phyloP scores from a whole-genome alignment of 2,888 invertebrate genomes.

The Proisotoma minuta region DNA sequence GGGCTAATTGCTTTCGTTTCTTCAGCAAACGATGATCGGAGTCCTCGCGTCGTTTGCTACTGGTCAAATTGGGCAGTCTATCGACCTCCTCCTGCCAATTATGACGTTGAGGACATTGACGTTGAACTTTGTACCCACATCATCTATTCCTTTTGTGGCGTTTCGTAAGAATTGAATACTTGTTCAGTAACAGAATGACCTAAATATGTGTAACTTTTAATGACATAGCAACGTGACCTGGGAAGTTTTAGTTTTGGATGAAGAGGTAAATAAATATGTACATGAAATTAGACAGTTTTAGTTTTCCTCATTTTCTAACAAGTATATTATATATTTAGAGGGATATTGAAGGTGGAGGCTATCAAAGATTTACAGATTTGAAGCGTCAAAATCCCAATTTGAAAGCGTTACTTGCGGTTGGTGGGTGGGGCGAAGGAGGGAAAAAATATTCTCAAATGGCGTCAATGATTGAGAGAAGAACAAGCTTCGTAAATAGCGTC shows the following conservation, averaged over 20 bases:
- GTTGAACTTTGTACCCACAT: conserved; percentile 38
- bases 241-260: conserved; percentile 1
- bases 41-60: conserved; percentile 28
- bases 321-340: conserved; percentile 12
- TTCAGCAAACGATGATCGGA: not conserved
- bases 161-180: conserved; percentile 3
- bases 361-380: conserved; percentile 47
- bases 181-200: too few relatives aligned
- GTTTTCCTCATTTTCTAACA: not conserved
- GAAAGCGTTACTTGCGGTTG: conserved; percentile 48
- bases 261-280: conserved; percentile 3
- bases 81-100: conserved; percentile 33
- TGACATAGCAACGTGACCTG: not conserved
- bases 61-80: conserved; percentile 41
- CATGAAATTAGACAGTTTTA: not conserved
- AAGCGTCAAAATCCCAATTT: conserved; percentile 47
- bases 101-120: conserved; percentile 36
- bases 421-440: conserved; percentile 47
- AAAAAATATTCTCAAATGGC: conserved; percentile 35
- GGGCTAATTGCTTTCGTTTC: too few relatives aligned
- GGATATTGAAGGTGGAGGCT: conserved; percentile 45
- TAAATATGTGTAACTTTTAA: too few relatives aligned
- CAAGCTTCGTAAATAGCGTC: conserved; percentile 22
- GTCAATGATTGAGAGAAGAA: conserved; percentile 18
- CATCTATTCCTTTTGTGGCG: conserved; percentile 34